A percentile compares a stretch with the other conserved stretches of the same genome.
phyloP scores from a whole-genome alignment of 2,888 invertebrate genomes.

The Lypha dubia region DNA sequence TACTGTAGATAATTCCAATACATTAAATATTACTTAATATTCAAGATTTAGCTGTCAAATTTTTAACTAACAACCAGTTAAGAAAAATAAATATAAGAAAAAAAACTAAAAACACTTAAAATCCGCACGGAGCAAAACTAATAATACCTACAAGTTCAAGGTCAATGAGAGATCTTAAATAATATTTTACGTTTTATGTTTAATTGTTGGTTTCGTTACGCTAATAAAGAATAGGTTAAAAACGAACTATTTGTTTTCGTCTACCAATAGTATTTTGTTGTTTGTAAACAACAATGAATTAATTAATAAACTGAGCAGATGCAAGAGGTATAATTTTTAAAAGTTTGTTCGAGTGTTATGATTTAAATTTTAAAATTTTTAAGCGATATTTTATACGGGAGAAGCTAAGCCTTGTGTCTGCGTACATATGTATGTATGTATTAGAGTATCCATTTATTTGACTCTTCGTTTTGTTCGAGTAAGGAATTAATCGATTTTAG shows the following conservation, averaged over 20 bases:
- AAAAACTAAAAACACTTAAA: not conserved
- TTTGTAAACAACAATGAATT: not conserved
- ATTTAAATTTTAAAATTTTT: too few relatives aligned
- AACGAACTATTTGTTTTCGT: not conserved
- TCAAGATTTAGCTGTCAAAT: not conserved
- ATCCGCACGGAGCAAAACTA: not conserved
- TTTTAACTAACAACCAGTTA: not conserved
- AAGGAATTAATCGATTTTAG: too few relatives aligned
- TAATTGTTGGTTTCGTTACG: not conserved
- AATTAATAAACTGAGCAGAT: not conserved
- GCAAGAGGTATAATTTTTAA: too few relatives aligned
- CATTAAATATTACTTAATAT: conserved; percentile 8
- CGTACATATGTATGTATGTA: too few relatives aligned
- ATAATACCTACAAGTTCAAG: conserved; percentile 1
- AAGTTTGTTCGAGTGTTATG: too few relatives aligned
- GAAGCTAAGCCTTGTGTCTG: too few relatives aligned
- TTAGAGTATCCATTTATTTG: too few relatives aligned
- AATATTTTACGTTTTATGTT: conserved; percentile 1
- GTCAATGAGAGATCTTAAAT: not conserved
- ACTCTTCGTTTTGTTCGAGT: too few relatives aligned
- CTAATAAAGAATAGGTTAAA: not conserved
- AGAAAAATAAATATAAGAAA: not conserved
- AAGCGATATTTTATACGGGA: too few relatives aligned
- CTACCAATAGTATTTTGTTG: not conserved
- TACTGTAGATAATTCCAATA: not conserved